Evolutionary conservation across 1,140 invertebrate genomes (phyloP), one percentile per base, ranked within the genome.

Genomic region (Asbolus verrucosus): DNA sequence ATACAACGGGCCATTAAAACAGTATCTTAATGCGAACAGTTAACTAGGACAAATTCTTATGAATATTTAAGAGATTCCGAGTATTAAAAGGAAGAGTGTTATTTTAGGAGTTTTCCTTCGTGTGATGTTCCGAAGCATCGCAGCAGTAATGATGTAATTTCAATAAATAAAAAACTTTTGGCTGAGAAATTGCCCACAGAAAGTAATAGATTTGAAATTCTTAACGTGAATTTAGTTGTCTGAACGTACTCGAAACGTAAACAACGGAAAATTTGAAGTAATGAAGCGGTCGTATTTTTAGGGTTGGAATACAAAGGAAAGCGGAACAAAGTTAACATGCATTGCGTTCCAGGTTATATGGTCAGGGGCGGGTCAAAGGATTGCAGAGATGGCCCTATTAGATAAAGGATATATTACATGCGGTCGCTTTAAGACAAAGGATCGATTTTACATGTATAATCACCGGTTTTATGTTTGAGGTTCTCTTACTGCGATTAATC

Each of bases 361-460:
- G 65, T 67, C 65, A 67, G 65, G 43, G 65, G 27, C 65, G 43
- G 27, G 41, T 54, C 65, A 50, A 50, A 50, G 41, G 19, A 54
- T 36, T 21, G 41, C 19, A 67, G 18, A 46, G 65, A 67, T 67
- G 65, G 24, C 65, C 65, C 27, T 67, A 41, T 33, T 54, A 67
- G 65, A 67, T 67, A 67, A 67, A 54, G 27, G 39, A 67, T 66
- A 59, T 30, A 67, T 50, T 67, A 67, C 65, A 36, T 50, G 65
- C 65, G 18, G 24, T 54, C 13, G 65, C 41, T 67, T 54, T 54
- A 54, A 67, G 65, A 67, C 38, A 67, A 67, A 67, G 27, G 65
- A 67, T 67, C 65, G 65, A 67, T 67, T 67, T 13, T 46, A n/a
- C 18, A 50, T 67, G 65, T 50, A 67, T 67, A 67, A 67, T 67